Base-by-base conservation (phyloP, 1,140 invertebrate species). In the Protaetia brevitarsis region DNA sequence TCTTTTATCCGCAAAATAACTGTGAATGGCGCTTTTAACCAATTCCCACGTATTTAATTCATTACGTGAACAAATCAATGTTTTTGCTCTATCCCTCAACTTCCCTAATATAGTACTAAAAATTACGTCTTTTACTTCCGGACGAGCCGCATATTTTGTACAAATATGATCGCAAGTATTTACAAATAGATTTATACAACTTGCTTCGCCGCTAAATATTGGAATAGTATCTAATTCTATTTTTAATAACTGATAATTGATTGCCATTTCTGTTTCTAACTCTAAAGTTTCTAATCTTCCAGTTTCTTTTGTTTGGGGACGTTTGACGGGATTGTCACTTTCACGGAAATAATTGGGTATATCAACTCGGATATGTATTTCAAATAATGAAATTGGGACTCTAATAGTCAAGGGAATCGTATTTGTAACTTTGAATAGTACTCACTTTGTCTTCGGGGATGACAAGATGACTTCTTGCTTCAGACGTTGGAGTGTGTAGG, bases 1-100 rank as follows among this genome's bases (percentile, higher is more conserved):
- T 27, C 56, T 8, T 58, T 58, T 58, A n/a, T 58, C 56, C 3
- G 23, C 27, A 19, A 58, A 58, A 58, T 58, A 58, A 58, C 27
- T 58, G 13, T 51, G 21, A 2, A 51, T 51, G 10, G 45, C 45
- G 2, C 2, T 51, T 8, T 51, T 51, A 51, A 51, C 19, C 28
- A 11, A 13, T 10, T 11, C 56, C 56, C 56, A 58, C 10, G 56
- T 58, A 27, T 58, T 27, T 58, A 27, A 27, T 58, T 58, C 56
- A 58, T 58, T 26, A 13, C 56, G 6, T 7, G 56, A 58, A 58
- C 56, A 58, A 27, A 58, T n/a, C 2, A 58, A 10, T 10, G 2
- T 29, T 29, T 58, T 58, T 13, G 56, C 56, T 58, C 56, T 23
- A 29, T 58, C 56, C 28, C 19, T 58, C 4, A 58, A 19, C 28